A percentile compares a stretch with the other conserved stretches of the same genome.
phyloP scores from a whole-genome alignment of 2,888 invertebrate species.

The Drepana falcataria region DNA sequence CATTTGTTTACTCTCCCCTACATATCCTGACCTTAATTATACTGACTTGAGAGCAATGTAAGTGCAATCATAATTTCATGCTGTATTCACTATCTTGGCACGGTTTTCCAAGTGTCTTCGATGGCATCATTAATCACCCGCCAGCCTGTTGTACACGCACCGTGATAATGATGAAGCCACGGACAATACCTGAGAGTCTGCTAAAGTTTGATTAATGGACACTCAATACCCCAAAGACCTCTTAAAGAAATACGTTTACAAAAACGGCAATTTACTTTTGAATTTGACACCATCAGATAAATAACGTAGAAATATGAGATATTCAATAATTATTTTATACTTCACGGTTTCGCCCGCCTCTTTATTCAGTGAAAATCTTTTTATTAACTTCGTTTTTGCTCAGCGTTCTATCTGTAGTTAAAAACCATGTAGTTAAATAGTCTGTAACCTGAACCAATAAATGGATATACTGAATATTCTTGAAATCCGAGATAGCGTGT shows the following conservation, averaged over 20 bases:
- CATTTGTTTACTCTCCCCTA: too few species aligned
- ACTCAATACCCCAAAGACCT: conserved; percentile 27
- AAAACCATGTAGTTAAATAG: too few species aligned
- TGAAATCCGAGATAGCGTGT: too few species aligned
- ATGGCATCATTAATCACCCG: conserved; percentile 37
- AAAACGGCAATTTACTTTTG: background rate
- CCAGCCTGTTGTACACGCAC: conserved; percentile 23
- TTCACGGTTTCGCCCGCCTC: too few species aligned
- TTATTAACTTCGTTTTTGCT: too few species aligned
- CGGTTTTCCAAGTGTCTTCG: conserved; percentile 23
- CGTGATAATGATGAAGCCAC: conserved; percentile 38
- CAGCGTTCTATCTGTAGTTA: too few species aligned
- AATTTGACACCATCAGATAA: too few species aligned
- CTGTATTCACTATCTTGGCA: conserved; percentile 2
- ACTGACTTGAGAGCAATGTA: background rate
- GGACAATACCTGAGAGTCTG: conserved; percentile 45
- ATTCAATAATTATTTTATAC: too few species aligned
- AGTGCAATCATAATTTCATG: conserved; percentile 9
- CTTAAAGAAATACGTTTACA: conserved; percentile 25
- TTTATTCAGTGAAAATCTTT: too few species aligned
- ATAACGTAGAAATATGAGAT: too few species aligned
- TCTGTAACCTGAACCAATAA: too few species aligned
- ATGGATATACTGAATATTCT: too few species aligned
- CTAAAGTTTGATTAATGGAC: conserved; percentile 52
- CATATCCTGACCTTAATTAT: background rate